These are phyloP conservation scores for Suillia variegata DNA, from an alignment of 2,888 invertebrate species.

Conservation along the genomic window DNA sequence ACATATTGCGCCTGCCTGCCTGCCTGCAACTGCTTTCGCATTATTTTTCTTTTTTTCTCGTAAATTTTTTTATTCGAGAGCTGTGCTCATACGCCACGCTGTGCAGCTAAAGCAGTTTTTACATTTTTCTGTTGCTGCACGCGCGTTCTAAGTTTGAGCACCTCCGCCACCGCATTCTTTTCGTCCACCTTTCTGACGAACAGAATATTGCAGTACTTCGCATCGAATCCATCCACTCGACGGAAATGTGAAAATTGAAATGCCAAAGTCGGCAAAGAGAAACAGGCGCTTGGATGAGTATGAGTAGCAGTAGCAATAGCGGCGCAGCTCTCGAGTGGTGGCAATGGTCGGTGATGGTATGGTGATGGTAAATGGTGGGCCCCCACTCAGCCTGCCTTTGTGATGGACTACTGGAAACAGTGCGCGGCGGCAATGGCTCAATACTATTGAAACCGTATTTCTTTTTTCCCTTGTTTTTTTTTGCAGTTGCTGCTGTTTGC, in stretches of 20 bases:
- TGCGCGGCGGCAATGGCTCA: conserved; percentile 2
- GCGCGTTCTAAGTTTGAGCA: neutral
- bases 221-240: conserved; percentile 9
- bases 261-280: conserved; percentile 1
- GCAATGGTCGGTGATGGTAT: neutral
- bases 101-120: neutral
- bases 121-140: neutral
- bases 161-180: neutral
- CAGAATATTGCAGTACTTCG: no score
- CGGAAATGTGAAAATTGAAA: conserved; percentile 13
- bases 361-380: no score
- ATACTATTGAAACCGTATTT: conserved; percentile 6
- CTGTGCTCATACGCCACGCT: conserved; percentile 5
- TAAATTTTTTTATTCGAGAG: conserved; percentile 22
- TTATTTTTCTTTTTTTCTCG: conserved; percentile 1
- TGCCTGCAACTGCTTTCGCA: neutral
- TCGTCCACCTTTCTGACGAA: neutral
- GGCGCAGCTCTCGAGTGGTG: neutral
- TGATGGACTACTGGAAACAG: neutral
- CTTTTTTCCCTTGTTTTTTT: conserved; percentile 4
- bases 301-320: neutral
- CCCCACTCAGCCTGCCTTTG: no score
- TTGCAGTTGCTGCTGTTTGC: no score
- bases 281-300: neutral
- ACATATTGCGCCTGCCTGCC: neutral